These are phyloP conservation scores for Ellobium chinense DNA, from an alignment of 2,888 invertebrate genomes.

Conservation along the genomic window DNA sequence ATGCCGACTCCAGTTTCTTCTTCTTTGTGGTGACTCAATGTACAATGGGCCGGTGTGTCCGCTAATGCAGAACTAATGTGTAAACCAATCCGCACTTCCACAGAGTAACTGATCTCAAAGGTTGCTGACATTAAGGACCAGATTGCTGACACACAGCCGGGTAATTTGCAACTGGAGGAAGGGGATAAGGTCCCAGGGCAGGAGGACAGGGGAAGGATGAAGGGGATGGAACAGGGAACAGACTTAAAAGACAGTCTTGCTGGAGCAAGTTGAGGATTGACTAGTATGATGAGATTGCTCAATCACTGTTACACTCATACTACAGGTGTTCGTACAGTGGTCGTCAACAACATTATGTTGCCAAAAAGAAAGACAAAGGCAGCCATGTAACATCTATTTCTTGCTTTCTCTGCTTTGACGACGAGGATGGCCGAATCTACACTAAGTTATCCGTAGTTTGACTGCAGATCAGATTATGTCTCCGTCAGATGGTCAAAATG, in stretches of 20 bases:
- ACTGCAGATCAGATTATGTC: too few relatives aligned
- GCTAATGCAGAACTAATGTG: constrained; percentile 39
- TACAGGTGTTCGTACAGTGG: too few relatives aligned
- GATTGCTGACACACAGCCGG: constrained; percentile 7
- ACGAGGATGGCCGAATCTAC: too few relatives aligned
- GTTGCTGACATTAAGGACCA: constrained; percentile 26
- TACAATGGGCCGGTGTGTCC: neutral
- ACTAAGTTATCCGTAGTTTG: too few relatives aligned
- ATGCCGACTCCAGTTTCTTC: neutral
- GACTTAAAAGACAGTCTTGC: neutral
- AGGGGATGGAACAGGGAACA: neutral
- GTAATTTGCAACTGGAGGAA: constrained; percentile 4
- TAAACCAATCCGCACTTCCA: constrained; percentile 13
- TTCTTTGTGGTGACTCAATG: constrained; percentile 4
- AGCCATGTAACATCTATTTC: too few relatives aligned
- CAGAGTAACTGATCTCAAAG: constrained; percentile 15
- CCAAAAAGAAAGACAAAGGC: too few relatives aligned
- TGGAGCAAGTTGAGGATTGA: too few relatives aligned
- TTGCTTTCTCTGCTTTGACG: too few relatives aligned
- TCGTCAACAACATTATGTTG: too few relatives aligned
- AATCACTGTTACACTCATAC: too few relatives aligned
- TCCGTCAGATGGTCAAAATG: too few relatives aligned
- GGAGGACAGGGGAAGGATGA: neutral
- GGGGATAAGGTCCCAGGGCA: neutral
- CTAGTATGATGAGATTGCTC: too few relatives aligned